phyloP scores from a whole-genome alignment of 2,113 vertebrate species.

The Leucosticte australis region DNA sequence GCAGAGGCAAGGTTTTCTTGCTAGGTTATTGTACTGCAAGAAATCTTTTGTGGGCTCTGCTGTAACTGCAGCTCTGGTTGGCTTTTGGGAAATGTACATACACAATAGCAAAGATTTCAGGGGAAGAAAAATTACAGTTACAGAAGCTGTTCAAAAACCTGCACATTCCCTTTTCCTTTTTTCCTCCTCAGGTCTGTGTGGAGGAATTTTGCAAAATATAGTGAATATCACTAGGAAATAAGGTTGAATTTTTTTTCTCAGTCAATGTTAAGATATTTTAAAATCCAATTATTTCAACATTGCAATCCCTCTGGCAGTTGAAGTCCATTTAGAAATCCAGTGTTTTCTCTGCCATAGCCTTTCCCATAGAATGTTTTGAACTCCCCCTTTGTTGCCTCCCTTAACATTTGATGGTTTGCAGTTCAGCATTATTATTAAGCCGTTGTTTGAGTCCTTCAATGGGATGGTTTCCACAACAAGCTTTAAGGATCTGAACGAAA shows the following conservation, averaged over 20 bases:
- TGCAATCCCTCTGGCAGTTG: background rate
- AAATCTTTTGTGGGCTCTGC: background rate
- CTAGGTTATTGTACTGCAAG: background rate
- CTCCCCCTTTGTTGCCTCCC: constrained; percentile 23
- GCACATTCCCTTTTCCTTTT: accelerated
- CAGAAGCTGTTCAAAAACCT: background rate
- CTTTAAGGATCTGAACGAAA: constrained; percentile 85
- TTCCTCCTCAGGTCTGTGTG: background rate
- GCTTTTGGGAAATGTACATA: background rate
- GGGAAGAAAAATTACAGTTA: background rate
- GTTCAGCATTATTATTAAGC: constrained; percentile 96
- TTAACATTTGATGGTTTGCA: constrained; percentile 73
- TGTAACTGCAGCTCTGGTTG: background rate
- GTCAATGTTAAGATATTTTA: background rate
- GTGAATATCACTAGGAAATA: background rate
- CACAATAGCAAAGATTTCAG: background rate
- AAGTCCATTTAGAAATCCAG: background rate
- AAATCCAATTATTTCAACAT: background rate
- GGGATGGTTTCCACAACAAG: constrained; percentile 87
- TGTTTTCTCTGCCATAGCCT: background rate
- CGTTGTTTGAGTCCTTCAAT: constrained; percentile 94
- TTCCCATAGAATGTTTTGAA: background rate
- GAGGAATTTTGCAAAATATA: background rate
- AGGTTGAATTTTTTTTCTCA: background rate
- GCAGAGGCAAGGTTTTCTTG: background rate